A percentile compares a stretch with the other conserved stretches of the same genome.
phyloP scores from a whole-genome alignment of 2,113 vertebrate species.

The Apodemus sylvaticus region DNA sequence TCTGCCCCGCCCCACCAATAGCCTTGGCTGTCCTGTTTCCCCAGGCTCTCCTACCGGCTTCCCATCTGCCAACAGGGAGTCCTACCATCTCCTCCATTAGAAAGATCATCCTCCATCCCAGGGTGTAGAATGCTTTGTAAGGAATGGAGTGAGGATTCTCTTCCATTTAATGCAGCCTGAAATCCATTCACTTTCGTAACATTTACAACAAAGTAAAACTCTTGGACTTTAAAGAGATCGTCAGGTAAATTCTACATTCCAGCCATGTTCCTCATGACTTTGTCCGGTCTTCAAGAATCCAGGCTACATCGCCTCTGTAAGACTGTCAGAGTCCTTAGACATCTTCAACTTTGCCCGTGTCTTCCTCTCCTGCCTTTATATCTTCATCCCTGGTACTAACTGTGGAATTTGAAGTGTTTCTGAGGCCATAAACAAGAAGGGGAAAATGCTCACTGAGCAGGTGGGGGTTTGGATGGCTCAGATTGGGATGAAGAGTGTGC shows the following conservation, averaged over 20 bases:
- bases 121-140: fast-evolving
- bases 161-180: not conserved
- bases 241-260: not conserved
- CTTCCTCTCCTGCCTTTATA: not conserved
- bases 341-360: not conserved
- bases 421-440: not conserved
- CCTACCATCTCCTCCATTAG: not conserved
- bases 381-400: constrained; percentile 14
- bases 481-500: not conserved
- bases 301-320: no score
- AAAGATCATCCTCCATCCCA: not conserved
- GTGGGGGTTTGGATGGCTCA: not conserved
- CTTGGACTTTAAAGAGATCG: not conserved
- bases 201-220: not conserved
- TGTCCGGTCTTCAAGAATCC: not conserved
- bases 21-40: not conserved
- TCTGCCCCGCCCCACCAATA: not conserved
- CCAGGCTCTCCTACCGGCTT: not conserved
- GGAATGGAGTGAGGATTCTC: no score
- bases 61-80: not conserved
- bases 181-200: not conserved
- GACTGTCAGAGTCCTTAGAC: not conserved
- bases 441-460: fast-evolving
- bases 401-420: constrained; percentile 37
- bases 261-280: not conserved